A percentile compares a stretch with the other conserved stretches of the same genome.
phyloP scores from a whole-genome alignment of 2,113 vertebrate species.

The Oostethus manadensis region DNA sequence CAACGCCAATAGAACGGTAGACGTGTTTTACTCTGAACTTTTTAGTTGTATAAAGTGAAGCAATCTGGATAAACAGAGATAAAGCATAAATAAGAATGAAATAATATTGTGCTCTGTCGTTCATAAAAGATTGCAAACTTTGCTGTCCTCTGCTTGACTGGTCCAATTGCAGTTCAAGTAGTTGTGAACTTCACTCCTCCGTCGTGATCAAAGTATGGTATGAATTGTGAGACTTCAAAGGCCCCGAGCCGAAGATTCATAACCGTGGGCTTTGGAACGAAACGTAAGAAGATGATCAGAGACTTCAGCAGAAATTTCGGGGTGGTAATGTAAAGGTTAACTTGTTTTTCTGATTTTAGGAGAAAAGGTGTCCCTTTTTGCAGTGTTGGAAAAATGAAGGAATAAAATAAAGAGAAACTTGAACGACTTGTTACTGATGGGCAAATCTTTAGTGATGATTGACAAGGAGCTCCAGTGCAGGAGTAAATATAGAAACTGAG shows the following conservation, averaged over 20 bases:
- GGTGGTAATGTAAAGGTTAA: slow-evolving; percentile 50
- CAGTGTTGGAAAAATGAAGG: not conserved
- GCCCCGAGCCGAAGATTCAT: slow-evolving; percentile 58
- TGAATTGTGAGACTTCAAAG: slow-evolving; percentile 59
- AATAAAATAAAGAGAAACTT: not conserved
- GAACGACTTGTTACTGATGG: not conserved
- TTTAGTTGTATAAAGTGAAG: slow-evolving; percentile 28
- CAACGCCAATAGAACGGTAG: not conserved
- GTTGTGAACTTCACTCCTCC: slow-evolving; percentile 50
- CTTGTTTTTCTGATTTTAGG: slow-evolving; percentile 40
- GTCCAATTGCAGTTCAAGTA: slow-evolving; percentile 34
- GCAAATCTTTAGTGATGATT: not conserved
- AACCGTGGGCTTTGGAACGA: slow-evolving; percentile 45
- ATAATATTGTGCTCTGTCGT: slow-evolving; percentile 61
- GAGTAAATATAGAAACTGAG: no score
- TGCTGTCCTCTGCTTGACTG: slow-evolving; percentile 54
- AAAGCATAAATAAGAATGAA: slow-evolving; percentile 52
- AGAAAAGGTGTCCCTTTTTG: not conserved
- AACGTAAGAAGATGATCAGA: slow-evolving; percentile 49
- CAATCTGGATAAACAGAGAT: slow-evolving; percentile 56
- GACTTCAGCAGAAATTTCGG: slow-evolving; percentile 25
- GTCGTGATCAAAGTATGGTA: slow-evolving; percentile 62
- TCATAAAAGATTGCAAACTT: slow-evolving; percentile 48
- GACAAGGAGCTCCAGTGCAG: not conserved
- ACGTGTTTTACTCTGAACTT: slow-evolving; percentile 15